Base-by-base conservation (phyloP, 1,140 invertebrate species). In the Paramacrobiotus metropolitanus region DNA sequence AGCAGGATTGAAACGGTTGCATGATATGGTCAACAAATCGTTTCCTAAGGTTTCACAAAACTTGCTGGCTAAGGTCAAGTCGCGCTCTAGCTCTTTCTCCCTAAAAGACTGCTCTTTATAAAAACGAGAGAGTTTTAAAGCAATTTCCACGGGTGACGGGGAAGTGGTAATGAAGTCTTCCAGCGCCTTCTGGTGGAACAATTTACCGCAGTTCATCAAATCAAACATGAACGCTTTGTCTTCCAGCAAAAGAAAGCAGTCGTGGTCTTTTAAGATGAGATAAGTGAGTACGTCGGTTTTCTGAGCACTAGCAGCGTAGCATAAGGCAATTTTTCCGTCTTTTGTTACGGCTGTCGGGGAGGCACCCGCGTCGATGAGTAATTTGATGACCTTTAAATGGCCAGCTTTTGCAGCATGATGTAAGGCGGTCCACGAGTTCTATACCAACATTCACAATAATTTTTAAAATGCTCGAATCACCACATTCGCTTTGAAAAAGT, bases 181-280 rank as follows among this genome's bases (percentile, higher is more conserved):
- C 31, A 98, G 87, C 1, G 93, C 91, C 67, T 88, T 86, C 72
- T 97, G 95, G 65, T 90, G 85, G 73, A 88, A 83, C 67, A 89
- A 87, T 74, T 96, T 97, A 9, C 92, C 93, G 72, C 91, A 93
- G 2, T 95, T 83, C 89, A 97, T 98, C 68, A 98, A 76, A 72
- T 98, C 96, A 74, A 94, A 95, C 29, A 98, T 87, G 72, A 97
- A 99, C 82, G 86, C 83, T 70, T 84, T 83, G 71, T 97, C 93
- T 67, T 97, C 92, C 87, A 99, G 95, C 0, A 99, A 75, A 1
- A 83, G 82, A 67, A 96, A 89, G 0, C 91, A 92, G 68, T 95
- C 92, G 71, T 97, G 92, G 70, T 97, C 92, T 72, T 95, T 93
- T 67, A 88, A 87, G 76, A 98, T 82, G 30, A 99, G 77, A 73